Evolutionary conservation across 2,888 invertebrate species (phyloP), one percentile per base, ranked within the genome.

Genomic region (Gordius sp.): DNA sequence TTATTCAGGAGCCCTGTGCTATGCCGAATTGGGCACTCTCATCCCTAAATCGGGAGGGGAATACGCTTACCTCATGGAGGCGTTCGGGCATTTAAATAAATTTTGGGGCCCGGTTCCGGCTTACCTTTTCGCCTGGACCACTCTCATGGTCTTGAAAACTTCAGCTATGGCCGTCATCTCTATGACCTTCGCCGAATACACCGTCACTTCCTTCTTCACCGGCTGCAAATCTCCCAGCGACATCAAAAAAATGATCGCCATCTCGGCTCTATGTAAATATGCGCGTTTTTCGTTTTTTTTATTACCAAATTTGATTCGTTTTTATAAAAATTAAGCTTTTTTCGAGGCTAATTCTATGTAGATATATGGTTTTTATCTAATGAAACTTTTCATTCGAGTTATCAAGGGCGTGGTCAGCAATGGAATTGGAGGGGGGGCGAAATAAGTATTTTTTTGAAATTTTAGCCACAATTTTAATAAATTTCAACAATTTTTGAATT

Each of bases 151-250:
- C 28, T 58, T 64, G 28, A 62, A 67, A 59, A 69, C 71, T 1
- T 65, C 69, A 18, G 64, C 66, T 28, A 61, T 68, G 57, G 68
- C 69, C 16, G 67, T 71, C 59, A 68, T 70, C 24, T 63, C 66
- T 27, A 81, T 71, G 27, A 67, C 63, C 1, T 60, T 65, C n/a
- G 62, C 62, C 20, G 62, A 65, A 56, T 65, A 65, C 56, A 56
- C 62, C 39, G 61, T 63, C 2, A 59, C 60, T 24, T 63, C 64
- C 18, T 60, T 64, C 41, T 61, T 61, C 52, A n/a, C n/a, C 39
- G n/a, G 39, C n/a, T 8, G 39, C 8, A 33, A 8, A 8, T 33
- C 39, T 8, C 8, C 8, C 8, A 33, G n/a, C 39, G 39, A 33
- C 39, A 23, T 47, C 20, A 47, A 47, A 20, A 47, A 20, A 47